Conservation (phyloP, 2,888 invertebrate genomes). For the Eupeodes latifasciatus region DNA sequence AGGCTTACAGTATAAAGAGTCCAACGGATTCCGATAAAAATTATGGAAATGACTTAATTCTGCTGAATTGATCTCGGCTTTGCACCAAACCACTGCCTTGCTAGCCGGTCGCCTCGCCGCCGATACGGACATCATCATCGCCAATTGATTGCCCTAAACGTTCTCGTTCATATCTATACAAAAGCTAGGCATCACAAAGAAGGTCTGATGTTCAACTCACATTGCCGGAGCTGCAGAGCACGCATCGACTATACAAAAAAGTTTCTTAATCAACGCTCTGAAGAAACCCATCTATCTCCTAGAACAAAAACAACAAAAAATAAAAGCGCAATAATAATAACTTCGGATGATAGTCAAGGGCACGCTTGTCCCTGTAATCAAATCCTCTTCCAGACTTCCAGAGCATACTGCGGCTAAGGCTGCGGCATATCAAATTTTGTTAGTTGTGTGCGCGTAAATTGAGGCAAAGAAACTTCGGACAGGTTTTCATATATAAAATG, state of each 20-base stretch:
- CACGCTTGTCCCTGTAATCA: conserved; percentile 77
- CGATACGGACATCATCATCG: conserved; percentile 73
- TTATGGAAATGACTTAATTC: conserved; percentile 76
- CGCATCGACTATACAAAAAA: conserved; percentile 55
- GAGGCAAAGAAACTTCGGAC: conserved; percentile 65
- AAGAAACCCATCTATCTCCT: conserved; percentile 71
- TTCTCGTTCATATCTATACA: conserved; percentile 6
- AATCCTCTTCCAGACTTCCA: conserved; percentile 54
- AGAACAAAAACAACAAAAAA: conserved; percentile 53
- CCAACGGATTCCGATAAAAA: conserved; percentile 75
- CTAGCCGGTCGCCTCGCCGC: conserved; percentile 19
- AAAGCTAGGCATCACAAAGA: not conserved
- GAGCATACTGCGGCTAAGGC: conserved; percentile 68
- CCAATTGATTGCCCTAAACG: conserved; percentile 74
- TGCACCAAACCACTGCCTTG: conserved; percentile 59
- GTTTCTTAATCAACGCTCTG: conserved; percentile 73
- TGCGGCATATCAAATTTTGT: conserved; percentile 75
- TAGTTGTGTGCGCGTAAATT: conserved; percentile 68
- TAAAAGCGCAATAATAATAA: conserved; percentile 71
- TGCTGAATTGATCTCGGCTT: conserved; percentile 67
- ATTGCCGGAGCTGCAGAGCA: not conserved
- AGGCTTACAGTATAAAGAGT: conserved; percentile 51
- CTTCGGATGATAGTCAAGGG: conserved; percentile 75
- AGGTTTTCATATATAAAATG: conserved; percentile 62
- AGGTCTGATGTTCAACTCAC: not conserved